Evolutionary conservation across 2,797 vertebrate species (phyloP), one percentile per base, ranked within the genome.

Genomic region (Glyptemys insculpta): DNA sequence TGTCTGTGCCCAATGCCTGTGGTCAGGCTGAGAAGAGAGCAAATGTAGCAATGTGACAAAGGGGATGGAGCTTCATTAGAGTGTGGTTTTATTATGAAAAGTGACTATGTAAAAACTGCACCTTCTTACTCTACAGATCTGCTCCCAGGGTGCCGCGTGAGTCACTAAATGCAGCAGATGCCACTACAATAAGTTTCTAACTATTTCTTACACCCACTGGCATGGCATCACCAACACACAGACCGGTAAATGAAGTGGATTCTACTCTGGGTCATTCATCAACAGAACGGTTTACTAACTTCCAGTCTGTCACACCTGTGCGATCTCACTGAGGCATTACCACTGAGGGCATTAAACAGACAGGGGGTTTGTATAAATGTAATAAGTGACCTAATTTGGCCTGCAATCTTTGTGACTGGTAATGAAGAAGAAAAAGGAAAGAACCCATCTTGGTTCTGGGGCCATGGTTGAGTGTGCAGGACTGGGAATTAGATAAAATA

Each of bases 51-150:
- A 74, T 12, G 14, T 74, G 81, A 50, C 2, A 2, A 0, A 2
- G 56, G 34, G 0, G 4, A 29, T 7, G 4, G 57, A 34, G 15
- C 74, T 52, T 11, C 5, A 2, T 16, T n/a, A 15, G 52, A 56
- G 68, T n/a, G 5, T 80, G 29, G 83, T 19, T 57, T 81, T 27
- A 50, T 90, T 41, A 54, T 41, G 79, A 9, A 31, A 23, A 1
- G 2, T 83, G 59, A 1, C 0, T 2, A 12, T 2, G 14, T n/a
- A 0, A 1, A 6, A 74, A 74, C 0, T 2, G 44, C 6, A 54
- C 86, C 88, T 86, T 50, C 29, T 4, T 3, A 0, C 23, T 41
- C 79, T 74, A 41, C 9, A n/a, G 54, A n/a, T 10, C 85, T 41
- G 88, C 34, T 83, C 68, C 85, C 82, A 54, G 0, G 0, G 41